phyloP scores from a whole-genome alignment of 2,888 invertebrate species.

The Drosophila neonasuta region DNA sequence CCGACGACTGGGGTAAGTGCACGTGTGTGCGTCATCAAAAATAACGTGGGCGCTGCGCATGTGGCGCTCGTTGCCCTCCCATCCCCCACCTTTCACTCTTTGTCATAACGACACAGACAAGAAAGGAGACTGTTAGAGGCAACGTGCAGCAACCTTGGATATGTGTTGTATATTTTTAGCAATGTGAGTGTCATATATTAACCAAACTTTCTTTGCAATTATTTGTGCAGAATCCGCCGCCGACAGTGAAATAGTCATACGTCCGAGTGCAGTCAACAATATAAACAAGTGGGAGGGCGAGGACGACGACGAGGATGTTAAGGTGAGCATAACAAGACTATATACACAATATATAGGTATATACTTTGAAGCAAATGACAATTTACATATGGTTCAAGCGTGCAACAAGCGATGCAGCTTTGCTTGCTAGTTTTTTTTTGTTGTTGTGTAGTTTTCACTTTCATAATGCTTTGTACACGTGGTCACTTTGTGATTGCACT shows the following conservation, averaged over 20 bases:
- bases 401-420: slow-evolving; percentile 16
- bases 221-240: slow-evolving; percentile 79
- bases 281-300: slow-evolving; percentile 93
- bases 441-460: slow-evolving; percentile 56
- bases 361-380: not conserved
- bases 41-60: slow-evolving; percentile 65
- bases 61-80: slow-evolving; percentile 46
- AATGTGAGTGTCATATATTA: slow-evolving; percentile 24
- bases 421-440: slow-evolving; percentile 38
- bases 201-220: slow-evolving; percentile 29
- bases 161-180: slow-evolving; percentile 44
- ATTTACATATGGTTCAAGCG: slow-evolving; percentile 19
- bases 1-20: slow-evolving; percentile 88
- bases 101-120: slow-evolving; percentile 5
- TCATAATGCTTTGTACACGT: slow-evolving; percentile 71
- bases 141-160: slow-evolving; percentile 48
- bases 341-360: slow-evolving; percentile 1
- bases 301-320: slow-evolving; percentile 93
- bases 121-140: slow-evolving; percentile 31
- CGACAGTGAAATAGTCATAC: slow-evolving; percentile 86
- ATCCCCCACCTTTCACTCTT: slow-evolving; percentile 3
- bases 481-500: slow-evolving; percentile 58
- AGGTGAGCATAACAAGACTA: slow-evolving; percentile 83
- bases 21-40: slow-evolving; percentile 50
- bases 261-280: slow-evolving; percentile 85